These are phyloP conservation scores for Prochilodus magdalenae DNA, from an alignment of 2,113 vertebrate genomes.

Conservation along the genomic window DNA sequence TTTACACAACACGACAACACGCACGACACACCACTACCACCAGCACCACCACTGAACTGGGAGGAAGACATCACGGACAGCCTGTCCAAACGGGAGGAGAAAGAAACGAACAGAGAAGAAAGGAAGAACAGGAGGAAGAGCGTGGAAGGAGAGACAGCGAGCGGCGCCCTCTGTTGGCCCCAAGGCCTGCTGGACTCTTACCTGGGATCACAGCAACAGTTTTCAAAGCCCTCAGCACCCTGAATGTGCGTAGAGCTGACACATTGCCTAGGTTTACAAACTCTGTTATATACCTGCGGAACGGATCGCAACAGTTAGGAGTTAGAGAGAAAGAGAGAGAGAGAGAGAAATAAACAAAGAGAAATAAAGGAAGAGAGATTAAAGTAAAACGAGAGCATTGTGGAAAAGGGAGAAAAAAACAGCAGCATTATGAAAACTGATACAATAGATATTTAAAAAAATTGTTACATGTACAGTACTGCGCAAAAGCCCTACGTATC, in stretches of 20 bases:
- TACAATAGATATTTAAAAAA: no score
- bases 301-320: constrained; percentile 80
- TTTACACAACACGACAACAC: constrained; percentile 58
- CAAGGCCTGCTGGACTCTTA: constrained; percentile 77
- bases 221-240: constrained; percentile 99
- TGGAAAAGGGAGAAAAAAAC: neutral
- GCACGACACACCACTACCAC: constrained; percentile 81
- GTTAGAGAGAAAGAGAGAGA: constrained; percentile 57
- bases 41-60: constrained; percentile 56
- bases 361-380: constrained; percentile 42
- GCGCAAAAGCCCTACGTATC: no score
- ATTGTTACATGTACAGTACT: no score
- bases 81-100: constrained; percentile 77
- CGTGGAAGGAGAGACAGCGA: constrained; percentile 41
- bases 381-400: neutral
- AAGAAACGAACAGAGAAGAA: constrained; percentile 61
- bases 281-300: constrained; percentile 99
- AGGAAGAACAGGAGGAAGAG: constrained; percentile 48
- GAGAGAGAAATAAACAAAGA: constrained; percentile 49
- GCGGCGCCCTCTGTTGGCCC: constrained; percentile 41
- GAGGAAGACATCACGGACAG: constrained; percentile 68
- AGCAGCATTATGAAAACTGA: neutral
- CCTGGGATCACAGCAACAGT: constrained; percentile 99
- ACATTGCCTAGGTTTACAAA: constrained; percentile 99
- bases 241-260: constrained; percentile 99